Evolutionary conservation across 2,113 vertebrate genomes (phyloP).

Genomic region (Lucifuga dentata): DNA sequence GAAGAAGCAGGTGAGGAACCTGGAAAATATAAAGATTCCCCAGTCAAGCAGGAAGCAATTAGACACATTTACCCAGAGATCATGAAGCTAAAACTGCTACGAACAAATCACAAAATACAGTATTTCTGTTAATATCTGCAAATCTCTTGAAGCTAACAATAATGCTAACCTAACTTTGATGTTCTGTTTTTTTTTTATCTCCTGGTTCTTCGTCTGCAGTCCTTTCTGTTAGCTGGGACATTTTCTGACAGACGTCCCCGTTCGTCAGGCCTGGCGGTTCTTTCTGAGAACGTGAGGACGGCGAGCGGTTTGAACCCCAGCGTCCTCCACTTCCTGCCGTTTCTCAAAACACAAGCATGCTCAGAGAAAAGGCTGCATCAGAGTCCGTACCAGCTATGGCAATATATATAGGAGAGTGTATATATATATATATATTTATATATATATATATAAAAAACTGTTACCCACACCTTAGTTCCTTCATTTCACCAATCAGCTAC

Average conservation of each 20-base stretch:
- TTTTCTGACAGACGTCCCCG: conserved; percentile 5
- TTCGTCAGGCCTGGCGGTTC: conserved; percentile 37
- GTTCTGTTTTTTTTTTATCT: conserved; percentile 25
- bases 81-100: conserved; percentile 82
- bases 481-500: conserved; percentile 31
- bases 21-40: conserved; percentile 82
- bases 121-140: conserved; percentile 70
- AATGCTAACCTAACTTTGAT: conserved; percentile 57
- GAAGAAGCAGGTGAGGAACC: conserved; percentile 55
- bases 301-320: neutral
- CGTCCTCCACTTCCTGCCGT: too few relatives aligned
- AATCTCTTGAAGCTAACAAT: conserved; percentile 79
- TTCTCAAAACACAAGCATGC: neutral
- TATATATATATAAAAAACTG: conserved; percentile 62
- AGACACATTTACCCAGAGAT: conserved; percentile 70
- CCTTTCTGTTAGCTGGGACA: neutral
- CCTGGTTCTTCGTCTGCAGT: neutral
- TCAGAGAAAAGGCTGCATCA: conserved; percentile 25
- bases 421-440: conserved; percentile 59
- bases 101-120: conserved; percentile 85
- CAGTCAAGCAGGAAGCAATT: conserved; percentile 74
- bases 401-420: conserved; percentile 33
- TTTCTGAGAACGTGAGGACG: neutral
- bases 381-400: conserved; percentile 48
- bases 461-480: conserved; percentile 14